Conservation (phyloP, 1,140 invertebrate species). For the Antheraea mylitta region DNA sequence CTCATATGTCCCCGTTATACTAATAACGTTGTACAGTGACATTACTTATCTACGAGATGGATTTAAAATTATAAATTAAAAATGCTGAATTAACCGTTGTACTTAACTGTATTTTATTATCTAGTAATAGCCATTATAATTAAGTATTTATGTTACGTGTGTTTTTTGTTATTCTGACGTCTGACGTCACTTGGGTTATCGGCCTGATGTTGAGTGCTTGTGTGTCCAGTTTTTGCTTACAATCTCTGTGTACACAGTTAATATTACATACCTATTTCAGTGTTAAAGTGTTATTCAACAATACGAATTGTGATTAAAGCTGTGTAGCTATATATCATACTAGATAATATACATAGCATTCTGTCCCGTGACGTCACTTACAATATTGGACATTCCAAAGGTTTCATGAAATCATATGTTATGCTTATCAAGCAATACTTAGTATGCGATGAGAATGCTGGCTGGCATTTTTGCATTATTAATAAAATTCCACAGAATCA, state of each 20-base stretch:
- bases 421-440: no score
- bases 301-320: background rate
- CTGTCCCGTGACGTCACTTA: no score
- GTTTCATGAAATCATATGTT: no score
- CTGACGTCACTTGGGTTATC: conserved; percentile 14
- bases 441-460: no score
- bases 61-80: background rate
- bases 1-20: no score
- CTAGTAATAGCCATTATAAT: background rate
- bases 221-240: conserved; percentile 2
- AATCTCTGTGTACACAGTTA: background rate
- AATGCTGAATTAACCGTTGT: background rate
- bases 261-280: background rate
- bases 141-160: conserved; percentile 1
- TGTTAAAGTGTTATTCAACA: background rate
- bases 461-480: no score
- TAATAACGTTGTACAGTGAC: no score
- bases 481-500: no score
- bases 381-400: no score
- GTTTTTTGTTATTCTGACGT: conserved; percentile 6
- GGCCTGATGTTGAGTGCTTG: conserved; percentile 9
- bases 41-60: background rate
- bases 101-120: background rate
- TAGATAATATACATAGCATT: background rate
- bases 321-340: background rate